A percentile compares a stretch with the other conserved stretches of the same genome.
These are phyloP conservation scores for Trichogramma pretiosum DNA, from an alignment of 1,140 invertebrate genomes.

Conservation along the genomic window DNA sequence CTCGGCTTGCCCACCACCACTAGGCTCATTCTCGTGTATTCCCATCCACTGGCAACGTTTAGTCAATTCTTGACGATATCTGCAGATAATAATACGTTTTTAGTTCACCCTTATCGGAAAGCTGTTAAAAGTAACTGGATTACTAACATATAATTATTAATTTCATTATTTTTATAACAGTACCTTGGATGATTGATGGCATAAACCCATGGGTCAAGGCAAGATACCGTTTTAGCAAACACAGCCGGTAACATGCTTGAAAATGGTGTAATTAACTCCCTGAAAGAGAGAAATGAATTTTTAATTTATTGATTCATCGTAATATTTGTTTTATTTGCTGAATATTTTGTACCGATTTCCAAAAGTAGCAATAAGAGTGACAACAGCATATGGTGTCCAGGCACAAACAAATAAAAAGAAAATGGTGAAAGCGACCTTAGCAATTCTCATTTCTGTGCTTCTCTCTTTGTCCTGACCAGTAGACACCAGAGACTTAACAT, in stretches of 20 bases:
- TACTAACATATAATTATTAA: not conserved
- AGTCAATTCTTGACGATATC: conserved; percentile 54
- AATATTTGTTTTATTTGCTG: too few relatives aligned
- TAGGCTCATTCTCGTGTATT: conserved; percentile 45
- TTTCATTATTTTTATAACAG: too few relatives aligned
- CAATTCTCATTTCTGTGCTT: conserved; percentile 63
- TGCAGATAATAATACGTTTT: too few relatives aligned
- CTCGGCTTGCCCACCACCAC: conserved; percentile 19
- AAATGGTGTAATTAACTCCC: conserved; percentile 54
- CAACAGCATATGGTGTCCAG: conserved; percentile 67
- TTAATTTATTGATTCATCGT: too few relatives aligned
- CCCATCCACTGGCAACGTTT: conserved; percentile 65
- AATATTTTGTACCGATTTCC: conserved; percentile 51
- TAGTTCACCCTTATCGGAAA: not conserved
- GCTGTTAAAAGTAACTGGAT: not conserved
- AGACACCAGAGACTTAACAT: conserved; percentile 63
- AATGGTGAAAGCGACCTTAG: conserved; percentile 68
- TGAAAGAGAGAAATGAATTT: too few relatives aligned
- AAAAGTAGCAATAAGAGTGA: conserved; percentile 64
- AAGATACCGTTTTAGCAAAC: conserved; percentile 63
- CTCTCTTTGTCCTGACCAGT: conserved; percentile 60
- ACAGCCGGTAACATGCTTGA: conserved; percentile 65
- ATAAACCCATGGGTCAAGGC: conserved; percentile 71
- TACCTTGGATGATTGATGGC: conserved; percentile 72
- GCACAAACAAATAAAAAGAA: conserved; percentile 64